Percentiles rank a stretch among this genome's conserved stretches.
These are phyloP conservation scores for Dicentrarchus labrax DNA, from an alignment of 2,113 vertebrate species.

Conservation along the genomic window DNA sequence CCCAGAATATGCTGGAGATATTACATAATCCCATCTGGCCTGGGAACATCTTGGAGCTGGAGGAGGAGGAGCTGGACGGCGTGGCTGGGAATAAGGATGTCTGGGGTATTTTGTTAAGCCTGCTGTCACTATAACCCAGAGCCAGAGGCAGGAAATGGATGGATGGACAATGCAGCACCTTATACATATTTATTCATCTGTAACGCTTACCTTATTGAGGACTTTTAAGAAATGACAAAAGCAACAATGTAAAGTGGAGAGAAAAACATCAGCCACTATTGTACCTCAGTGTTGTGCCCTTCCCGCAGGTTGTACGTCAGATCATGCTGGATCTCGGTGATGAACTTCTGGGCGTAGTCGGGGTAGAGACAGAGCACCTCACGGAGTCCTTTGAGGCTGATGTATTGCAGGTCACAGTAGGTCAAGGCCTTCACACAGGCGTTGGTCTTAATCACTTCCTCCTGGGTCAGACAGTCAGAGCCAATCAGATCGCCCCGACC, in stretches of 20 bases:
- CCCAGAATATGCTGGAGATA: background rate
- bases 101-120: too few species aligned
- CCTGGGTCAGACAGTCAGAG: slow-evolving; percentile 85
- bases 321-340: slow-evolving; percentile 87
- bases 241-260: background rate
- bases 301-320: slow-evolving; percentile 90
- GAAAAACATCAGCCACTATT: background rate
- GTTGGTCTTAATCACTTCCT: slow-evolving; percentile 89
- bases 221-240: background rate
- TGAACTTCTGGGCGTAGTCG: slow-evolving; percentile 87
- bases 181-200: too few species aligned
- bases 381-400: slow-evolving; percentile 86
- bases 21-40: slow-evolving; percentile 36
- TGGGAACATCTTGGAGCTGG: slow-evolving; percentile 9
- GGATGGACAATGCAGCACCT: background rate
- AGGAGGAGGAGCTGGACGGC: background rate
- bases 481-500: slow-evolving; percentile 88
- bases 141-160: background rate
- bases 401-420: slow-evolving; percentile 90
- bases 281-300: slow-evolving; percentile 82
- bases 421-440: slow-evolving; percentile 89
- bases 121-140: too few species aligned
- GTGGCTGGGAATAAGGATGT: background rate
- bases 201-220: too few species aligned
- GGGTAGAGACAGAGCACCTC: slow-evolving; percentile 88